These are phyloP conservation scores for Antheraea mylitta DNA, from an alignment of 1,140 invertebrate species.

Conservation along the genomic window DNA sequence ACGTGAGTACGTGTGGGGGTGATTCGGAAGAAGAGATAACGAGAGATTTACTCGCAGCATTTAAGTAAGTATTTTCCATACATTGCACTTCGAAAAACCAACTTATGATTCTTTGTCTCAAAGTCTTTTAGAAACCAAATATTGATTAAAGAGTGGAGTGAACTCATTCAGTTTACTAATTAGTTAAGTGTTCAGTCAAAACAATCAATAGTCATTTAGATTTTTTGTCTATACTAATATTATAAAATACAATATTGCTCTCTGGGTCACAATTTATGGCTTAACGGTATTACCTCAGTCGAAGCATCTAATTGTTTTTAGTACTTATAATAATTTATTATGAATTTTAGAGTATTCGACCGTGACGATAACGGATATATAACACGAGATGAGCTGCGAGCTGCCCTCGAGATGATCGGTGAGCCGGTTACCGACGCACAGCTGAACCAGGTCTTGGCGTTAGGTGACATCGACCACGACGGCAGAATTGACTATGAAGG, in stretches of 20 bases:
- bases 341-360: slow-evolving; percentile 83
- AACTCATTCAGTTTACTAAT: too few species aligned
- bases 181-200: too few species aligned
- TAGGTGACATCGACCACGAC: slow-evolving; percentile 87
- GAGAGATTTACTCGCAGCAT: slow-evolving; percentile 86
- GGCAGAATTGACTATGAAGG: slow-evolving; percentile 90
- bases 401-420: slow-evolving; percentile 88
- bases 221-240: too few species aligned
- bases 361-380: slow-evolving; percentile 88
- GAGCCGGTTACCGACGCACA: slow-evolving; percentile 86
- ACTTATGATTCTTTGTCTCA: too few species aligned
- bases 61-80: slow-evolving; percentile 74
- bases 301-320: too few species aligned
- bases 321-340: slow-evolving; percentile 8
- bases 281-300: too few species aligned
- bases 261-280: too few species aligned
- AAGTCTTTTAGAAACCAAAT: too few species aligned
- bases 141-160: too few species aligned
- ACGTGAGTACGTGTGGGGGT: slow-evolving; percentile 68
- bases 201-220: too few species aligned
- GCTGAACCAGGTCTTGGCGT: slow-evolving; percentile 84
- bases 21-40: slow-evolving; percentile 82
- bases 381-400: slow-evolving; percentile 85
- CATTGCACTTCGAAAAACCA: not conserved
- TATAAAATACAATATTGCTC: too few species aligned